A percentile compares a stretch with the other conserved stretches of the same genome.
phyloP scores from a whole-genome alignment of 2,797 vertebrate species.

The Delichon dasypus region DNA sequence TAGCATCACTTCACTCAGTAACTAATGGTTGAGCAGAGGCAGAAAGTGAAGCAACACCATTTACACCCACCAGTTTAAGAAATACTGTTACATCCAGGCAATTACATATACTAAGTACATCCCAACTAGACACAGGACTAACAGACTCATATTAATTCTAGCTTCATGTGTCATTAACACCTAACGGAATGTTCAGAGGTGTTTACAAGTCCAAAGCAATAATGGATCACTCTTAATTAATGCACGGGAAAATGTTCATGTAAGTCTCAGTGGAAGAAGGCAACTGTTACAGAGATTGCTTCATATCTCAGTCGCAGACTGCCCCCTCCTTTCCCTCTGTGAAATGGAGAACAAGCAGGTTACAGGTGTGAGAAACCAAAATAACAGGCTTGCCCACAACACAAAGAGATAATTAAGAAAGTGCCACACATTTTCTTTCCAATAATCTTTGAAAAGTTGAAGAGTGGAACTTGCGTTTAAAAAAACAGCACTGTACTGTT shows the following conservation, averaged over 20 bases:
- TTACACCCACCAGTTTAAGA: neutral
- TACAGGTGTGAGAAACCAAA: constrained; percentile 41
- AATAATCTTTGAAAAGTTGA: neutral
- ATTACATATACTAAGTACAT: neutral
- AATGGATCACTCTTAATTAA: constrained; percentile 56
- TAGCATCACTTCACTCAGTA: neutral
- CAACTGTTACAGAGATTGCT: neutral
- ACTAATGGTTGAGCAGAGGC: neutral
- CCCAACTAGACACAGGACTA: neutral
- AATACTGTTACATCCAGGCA: neutral
- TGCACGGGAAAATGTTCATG: neutral
- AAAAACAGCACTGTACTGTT: neutral
- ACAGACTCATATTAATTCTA: neutral
- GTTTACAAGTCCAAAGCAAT: constrained; percentile 54
- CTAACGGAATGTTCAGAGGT: constrained; percentile 38
- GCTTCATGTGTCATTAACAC: constrained; percentile 45
- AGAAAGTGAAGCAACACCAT: neutral
- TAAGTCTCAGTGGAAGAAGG: constrained; percentile 18
- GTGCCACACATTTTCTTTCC: neutral
- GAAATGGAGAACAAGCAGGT: constrained; percentile 9
- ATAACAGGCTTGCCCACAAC: neutral
- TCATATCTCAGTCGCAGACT: constrained; percentile 36
- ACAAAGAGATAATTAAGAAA: neutral
- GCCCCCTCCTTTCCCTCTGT: constrained; percentile 27
- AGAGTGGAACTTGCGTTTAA: neutral